Percentiles rank a stretch among this genome's conserved stretches.
Evolutionary conservation across 1,140 invertebrate genomes (phyloP).

Genomic region (Brachystomella parvula): DNA sequence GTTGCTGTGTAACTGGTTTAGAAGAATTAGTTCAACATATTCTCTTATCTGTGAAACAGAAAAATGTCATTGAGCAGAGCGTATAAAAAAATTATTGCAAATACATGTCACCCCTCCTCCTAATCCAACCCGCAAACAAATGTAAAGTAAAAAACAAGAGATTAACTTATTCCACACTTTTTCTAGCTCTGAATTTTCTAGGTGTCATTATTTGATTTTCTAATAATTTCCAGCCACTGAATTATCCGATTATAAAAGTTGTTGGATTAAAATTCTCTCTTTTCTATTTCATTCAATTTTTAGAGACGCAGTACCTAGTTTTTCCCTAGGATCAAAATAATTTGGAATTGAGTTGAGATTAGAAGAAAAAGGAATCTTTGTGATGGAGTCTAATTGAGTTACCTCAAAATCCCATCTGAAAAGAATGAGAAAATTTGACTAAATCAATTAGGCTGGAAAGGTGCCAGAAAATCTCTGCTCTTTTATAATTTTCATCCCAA

Average conservation of each 20-base stretch:
- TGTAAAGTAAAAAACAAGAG: neutral
- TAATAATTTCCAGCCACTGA: constrained; percentile 10
- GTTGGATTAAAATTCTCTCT: neutral
- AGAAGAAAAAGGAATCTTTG: neutral
- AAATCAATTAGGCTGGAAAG: no score
- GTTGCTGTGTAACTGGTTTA: no score
- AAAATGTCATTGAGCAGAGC: no score
- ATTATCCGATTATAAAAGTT: constrained; percentile 1
- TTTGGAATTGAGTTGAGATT: neutral
- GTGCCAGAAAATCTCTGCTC: no score
- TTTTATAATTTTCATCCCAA: no score
- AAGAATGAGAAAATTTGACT: neutral
- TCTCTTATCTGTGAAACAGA: no score
- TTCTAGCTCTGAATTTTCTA: neutral
- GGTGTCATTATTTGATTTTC: neutral
- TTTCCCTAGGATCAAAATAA: neutral
- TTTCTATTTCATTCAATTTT: neutral
- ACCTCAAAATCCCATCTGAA: no score
- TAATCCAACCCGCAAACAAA: constrained; percentile 1
- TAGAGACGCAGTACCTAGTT: neutral
- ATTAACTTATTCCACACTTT: neutral
- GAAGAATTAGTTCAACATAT: no score
- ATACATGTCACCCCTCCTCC: no score
- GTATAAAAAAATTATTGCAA: no score
- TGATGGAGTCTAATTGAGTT: no score